phyloP scores from a whole-genome alignment of 1,140 invertebrate species.

The Asobara japonica region DNA sequence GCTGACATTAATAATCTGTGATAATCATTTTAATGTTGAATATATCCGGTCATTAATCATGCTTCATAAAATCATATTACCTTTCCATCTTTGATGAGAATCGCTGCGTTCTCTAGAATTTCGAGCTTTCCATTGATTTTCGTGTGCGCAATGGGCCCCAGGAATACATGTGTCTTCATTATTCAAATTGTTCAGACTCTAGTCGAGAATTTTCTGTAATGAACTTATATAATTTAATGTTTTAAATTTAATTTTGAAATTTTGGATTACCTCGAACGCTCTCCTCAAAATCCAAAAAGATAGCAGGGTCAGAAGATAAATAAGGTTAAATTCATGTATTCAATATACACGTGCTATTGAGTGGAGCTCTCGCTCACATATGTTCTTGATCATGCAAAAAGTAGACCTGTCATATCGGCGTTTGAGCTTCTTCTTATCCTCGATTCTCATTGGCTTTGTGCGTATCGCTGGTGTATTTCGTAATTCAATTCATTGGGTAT shows the following conservation, averaged over 20 bases:
- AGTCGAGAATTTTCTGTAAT: neutral
- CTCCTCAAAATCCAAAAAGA: no score
- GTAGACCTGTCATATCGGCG: no score
- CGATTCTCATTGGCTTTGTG: no score
- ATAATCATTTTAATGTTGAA: conserved; percentile 26
- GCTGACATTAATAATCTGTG: conserved; percentile 45
- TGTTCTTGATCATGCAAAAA: no score
- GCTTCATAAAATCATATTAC: conserved; percentile 48
- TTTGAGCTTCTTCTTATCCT: no score
- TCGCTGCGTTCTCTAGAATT: conserved; percentile 58
- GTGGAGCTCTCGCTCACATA: no score
- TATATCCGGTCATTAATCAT: conserved; percentile 19
- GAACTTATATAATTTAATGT: neutral
- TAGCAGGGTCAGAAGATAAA: no score
- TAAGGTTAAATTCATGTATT: no score
- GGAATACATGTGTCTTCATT: conserved; percentile 47
- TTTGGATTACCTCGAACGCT: no score
- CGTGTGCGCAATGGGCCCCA: conserved; percentile 57
- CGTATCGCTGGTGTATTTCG: no score
- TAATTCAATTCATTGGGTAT: no score
- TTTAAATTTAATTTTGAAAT: neutral
- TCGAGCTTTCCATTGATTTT: conserved; percentile 48
- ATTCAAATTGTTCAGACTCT: neutral
- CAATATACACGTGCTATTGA: no score
- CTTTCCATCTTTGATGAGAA: conserved; percentile 63